Evolutionary conservation across 2,797 vertebrate species (phyloP).

Genomic region (Phalloptychus januarius): DNA sequence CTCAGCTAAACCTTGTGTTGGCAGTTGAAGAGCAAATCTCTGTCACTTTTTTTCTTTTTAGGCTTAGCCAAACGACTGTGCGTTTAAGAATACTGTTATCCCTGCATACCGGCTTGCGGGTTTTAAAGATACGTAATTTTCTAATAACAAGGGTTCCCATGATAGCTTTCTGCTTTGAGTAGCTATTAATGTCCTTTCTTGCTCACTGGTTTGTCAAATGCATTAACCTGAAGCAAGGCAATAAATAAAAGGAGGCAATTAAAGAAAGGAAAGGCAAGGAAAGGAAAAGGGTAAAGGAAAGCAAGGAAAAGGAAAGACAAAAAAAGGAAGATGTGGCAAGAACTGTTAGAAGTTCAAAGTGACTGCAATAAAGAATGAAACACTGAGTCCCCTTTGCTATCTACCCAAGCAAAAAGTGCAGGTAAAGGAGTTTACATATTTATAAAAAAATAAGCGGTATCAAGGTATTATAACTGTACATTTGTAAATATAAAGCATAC

Average conservation of each 20-base stretch:
- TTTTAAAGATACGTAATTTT: slow-evolving; percentile 71
- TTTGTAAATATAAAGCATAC: slow-evolving; percentile 2
- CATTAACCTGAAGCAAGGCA: slow-evolving; percentile 76
- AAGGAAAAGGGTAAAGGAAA: no score
- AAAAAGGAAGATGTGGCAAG: slow-evolving; percentile 31
- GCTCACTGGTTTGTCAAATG: slow-evolving; percentile 82
- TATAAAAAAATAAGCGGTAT: neutral
- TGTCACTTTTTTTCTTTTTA: slow-evolving; percentile 42
- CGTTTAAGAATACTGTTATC: slow-evolving; percentile 55
- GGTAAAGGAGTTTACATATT: slow-evolving; percentile 22
- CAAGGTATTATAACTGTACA: neutral
- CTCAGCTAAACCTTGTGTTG: slow-evolving; percentile 45
- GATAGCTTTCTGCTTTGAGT: slow-evolving; percentile 80
- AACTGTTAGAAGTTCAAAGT: slow-evolving; percentile 51
- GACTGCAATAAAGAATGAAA: slow-evolving; percentile 54
- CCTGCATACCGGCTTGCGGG: slow-evolving; percentile 53
- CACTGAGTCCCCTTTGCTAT: slow-evolving; percentile 38
- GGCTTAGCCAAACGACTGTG: slow-evolving; percentile 56
- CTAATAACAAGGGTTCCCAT: slow-evolving; percentile 77
- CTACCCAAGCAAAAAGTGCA: slow-evolving; percentile 45
- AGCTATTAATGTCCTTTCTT: slow-evolving; percentile 84
- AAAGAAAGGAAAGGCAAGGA: slow-evolving; percentile 8
- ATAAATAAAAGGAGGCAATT: slow-evolving; percentile 43
- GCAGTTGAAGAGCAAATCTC: slow-evolving; percentile 45
- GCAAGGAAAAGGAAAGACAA: slow-evolving; percentile 31